phyloP scores from a whole-genome alignment of 2,888 invertebrate genomes.

The Plusia festucae region DNA sequence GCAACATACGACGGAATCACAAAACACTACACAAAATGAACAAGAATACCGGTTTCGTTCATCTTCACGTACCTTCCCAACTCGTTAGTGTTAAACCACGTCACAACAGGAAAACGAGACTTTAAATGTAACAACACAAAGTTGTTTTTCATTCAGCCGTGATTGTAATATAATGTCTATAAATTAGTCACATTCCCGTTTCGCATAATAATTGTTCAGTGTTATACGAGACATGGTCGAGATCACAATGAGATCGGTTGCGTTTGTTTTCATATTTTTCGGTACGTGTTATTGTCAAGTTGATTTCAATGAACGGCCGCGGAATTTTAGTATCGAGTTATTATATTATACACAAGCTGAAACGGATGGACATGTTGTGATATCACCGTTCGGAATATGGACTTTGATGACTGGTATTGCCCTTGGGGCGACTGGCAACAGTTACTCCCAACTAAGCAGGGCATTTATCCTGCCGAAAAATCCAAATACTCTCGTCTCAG shows the following conservation, averaged over 20 bases:
- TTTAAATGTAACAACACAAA: constrained; percentile 15
- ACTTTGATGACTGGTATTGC: constrained; percentile 84
- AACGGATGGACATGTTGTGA: constrained; percentile 80
- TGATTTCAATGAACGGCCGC: constrained; percentile 79
- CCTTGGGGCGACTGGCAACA: constrained; percentile 78
- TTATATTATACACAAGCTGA: constrained; percentile 79
- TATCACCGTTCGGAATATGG: constrained; percentile 87
- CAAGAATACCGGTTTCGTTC: constrained; percentile 46
- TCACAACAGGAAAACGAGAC: constrained; percentile 29
- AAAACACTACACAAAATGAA: constrained; percentile 39
- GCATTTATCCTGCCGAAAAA: constrained; percentile 78
- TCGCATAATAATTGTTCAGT: constrained; percentile 75
- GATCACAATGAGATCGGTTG: constrained; percentile 71
- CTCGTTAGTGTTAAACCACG: constrained; percentile 25
- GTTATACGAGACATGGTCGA: constrained; percentile 65
- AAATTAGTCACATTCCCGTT: constrained; percentile 72
- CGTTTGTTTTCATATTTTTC: constrained; percentile 68
- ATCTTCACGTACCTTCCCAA: constrained; percentile 29
- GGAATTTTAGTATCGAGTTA: constrained; percentile 83
- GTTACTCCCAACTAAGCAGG: constrained; percentile 72
- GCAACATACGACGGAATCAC: constrained; percentile 10
- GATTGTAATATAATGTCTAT: constrained; percentile 54
- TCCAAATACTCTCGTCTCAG: constrained; percentile 66
- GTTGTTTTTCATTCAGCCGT: constrained; percentile 30
- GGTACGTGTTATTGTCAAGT: constrained; percentile 72